These are phyloP conservation scores for Polydrusus cervinus DNA, from an alignment of 2,888 invertebrate genomes.

Conservation along the genomic window DNA sequence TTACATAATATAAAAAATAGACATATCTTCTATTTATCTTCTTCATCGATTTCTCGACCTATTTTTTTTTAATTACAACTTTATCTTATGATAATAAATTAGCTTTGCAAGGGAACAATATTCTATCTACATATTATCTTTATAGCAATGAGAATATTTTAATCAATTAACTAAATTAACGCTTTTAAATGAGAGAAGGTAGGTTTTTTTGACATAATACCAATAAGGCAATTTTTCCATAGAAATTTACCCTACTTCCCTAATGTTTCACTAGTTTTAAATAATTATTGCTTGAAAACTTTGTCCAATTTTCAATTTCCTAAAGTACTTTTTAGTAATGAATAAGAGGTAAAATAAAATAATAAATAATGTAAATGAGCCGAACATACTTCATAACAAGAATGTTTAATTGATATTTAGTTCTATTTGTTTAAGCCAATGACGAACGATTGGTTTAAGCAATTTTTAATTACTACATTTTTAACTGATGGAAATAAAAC, in stretches of 20 bases:
- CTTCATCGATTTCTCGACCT: background rate
- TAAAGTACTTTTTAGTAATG: background rate
- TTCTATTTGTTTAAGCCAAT: background rate
- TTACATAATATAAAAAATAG: constrained; percentile 38
- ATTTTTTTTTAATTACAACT: background rate
- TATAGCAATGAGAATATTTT: no score
- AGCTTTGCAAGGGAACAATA: no score
- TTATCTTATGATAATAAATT: no score
- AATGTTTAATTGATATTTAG: background rate
- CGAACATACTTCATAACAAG: background rate
- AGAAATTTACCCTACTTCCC: no score
- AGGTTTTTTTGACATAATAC: no score
- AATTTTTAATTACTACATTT: background rate
- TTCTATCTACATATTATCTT: no score
- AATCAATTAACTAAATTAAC: no score
- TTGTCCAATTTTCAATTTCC: constrained; percentile 4
- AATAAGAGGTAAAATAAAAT: background rate
- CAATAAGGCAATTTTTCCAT: no score
- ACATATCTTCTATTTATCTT: background rate
- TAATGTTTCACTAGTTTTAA: no score
- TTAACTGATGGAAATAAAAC: background rate
- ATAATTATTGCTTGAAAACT: background rate
- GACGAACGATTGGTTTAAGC: no score
- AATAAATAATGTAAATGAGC: background rate
- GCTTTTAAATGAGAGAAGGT: no score